Base-by-base conservation (phyloP, 2,797 vertebrate species). In the Smutsia gigantea region DNA sequence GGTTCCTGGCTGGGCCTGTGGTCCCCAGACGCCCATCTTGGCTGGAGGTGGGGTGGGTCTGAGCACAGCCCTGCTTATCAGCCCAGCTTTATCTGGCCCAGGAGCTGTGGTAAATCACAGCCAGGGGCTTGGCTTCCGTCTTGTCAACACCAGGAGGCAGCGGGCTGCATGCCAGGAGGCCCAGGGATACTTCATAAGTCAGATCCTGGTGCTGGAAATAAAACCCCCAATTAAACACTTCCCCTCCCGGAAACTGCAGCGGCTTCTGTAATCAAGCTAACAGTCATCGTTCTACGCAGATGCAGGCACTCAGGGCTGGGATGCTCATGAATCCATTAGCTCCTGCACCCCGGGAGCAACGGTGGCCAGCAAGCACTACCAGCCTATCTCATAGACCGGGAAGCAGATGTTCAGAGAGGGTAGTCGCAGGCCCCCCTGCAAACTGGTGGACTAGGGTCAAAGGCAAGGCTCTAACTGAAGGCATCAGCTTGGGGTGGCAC, bases 211-310 rank as follows among this genome's bases (percentile, higher is more conserved):
- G 96, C 95, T 98, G 95, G 95, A 98, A 98, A 97, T 87, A 97
- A 98, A 98, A 97, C 95, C 95, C 5, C 55, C 96, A 98, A 98
- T 96, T 95, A 97, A 98, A 96, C 95, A 13, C 94, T 94, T 98
- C 75, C 78, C 94, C 94, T 95, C 96, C 97, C 75, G 96, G 97
- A 98, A 97, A 90, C 79, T 21, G 75, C 89, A 27, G 55, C 4
- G 0, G 97, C 12, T 9, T 46, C 95, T 42, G 61, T 97, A 95
- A 97, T 96, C 94, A 95, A 96, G 91, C 95, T 94, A 81, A 95
- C 91, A 93, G 91, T 83, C 46, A 0, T 83, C 91, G 86, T 94
- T 97, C 89, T 94, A 93, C 66, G 68, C 94, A 97, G 91, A 81
- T 2, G 18, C 3, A 1, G 92, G 81, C 95, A 82, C 97, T 85